Evolutionary conservation across 2,888 invertebrate species (phyloP), one percentile per base, ranked within the genome.

Genomic region (Leptarthrus brevirostris): DNA sequence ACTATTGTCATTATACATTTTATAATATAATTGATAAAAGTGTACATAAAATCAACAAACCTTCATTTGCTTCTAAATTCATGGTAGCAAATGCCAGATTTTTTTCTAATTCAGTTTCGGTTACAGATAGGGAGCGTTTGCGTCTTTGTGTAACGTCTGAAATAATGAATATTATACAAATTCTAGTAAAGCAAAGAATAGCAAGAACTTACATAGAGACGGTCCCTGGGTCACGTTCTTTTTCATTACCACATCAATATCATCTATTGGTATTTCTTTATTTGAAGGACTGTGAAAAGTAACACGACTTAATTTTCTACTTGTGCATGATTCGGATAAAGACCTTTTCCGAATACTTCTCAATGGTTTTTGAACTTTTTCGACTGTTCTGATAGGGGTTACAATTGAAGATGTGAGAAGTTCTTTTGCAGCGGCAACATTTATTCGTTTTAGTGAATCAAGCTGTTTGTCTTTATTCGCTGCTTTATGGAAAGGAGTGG

Each of bases 81-180:
- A 40, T 12, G 0, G 6, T 40, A 40, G 8, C n/a, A n/a, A 40
- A 12, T 6, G n/a, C 12, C 3, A 12, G 3, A 12, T 40, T 40
- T n/a, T 12, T 80, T 5, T 77, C 58, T 0, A 82, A 26, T 5
- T 78, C 73, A 0, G 74, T 78, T 36, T 80, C 81, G 47, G 82
- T 82, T 20, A 82, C 74, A 0, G 84, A 84, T 3, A 79, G 66
- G 0, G 84, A 83, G 3, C 84, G 80, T 49, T 80, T 83, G 16
- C 83, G 83, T 2, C 83, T 79, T 12, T 77, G 77, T 2, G 82
- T 82, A 1, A 82, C 76, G 79, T 80, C 84, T 84, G 26, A 0
- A 77, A 77, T 40, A 12, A 30, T 30, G 8, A 30, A 8, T n/a
- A 6, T 30, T 30, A 30, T 30, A 8, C 8, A 30, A 0, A 8